A percentile compares a stretch with the other conserved stretches of the same genome.
phyloP scores from a whole-genome alignment of 2,797 vertebrate genomes.

The Thamnophis elegans region DNA sequence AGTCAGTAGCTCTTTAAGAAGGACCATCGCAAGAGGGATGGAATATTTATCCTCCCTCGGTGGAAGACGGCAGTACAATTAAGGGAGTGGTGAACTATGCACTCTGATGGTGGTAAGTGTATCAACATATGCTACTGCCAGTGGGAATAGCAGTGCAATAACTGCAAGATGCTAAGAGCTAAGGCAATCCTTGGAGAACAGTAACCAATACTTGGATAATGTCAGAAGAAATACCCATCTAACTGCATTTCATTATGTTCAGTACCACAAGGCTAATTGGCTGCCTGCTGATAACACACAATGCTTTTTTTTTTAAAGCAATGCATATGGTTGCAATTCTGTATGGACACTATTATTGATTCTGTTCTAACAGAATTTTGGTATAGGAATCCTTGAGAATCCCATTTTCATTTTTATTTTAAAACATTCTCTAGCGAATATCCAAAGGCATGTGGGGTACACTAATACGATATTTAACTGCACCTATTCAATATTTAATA shows the following conservation, averaged over 20 bases:
- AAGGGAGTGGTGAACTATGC: neutral
- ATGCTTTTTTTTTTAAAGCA: neutral
- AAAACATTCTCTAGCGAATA: neutral
- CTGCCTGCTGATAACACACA: neutral
- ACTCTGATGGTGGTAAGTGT: neutral
- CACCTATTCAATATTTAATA: neutral
- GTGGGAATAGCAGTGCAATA: neutral
- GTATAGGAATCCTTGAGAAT: neutral
- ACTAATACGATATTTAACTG: neutral
- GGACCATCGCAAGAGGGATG: neutral
- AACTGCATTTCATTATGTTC: neutral
- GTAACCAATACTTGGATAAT: neutral
- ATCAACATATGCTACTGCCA: neutral
- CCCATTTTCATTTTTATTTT: neutral
- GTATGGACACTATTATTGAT: neutral
- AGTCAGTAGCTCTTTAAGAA: neutral
- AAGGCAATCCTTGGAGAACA: neutral
- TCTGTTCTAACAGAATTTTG: neutral
- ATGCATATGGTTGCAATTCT: neutral
- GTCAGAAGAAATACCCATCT: neutral
- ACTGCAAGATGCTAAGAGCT: neutral
- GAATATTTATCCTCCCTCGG: neutral
- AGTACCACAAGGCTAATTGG: neutral
- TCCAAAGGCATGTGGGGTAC: neutral
- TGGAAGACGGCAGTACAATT: neutral